These are phyloP conservation scores for Tragopan temminckii DNA, from an alignment of 2,797 vertebrate species.

Conservation along the genomic window DNA sequence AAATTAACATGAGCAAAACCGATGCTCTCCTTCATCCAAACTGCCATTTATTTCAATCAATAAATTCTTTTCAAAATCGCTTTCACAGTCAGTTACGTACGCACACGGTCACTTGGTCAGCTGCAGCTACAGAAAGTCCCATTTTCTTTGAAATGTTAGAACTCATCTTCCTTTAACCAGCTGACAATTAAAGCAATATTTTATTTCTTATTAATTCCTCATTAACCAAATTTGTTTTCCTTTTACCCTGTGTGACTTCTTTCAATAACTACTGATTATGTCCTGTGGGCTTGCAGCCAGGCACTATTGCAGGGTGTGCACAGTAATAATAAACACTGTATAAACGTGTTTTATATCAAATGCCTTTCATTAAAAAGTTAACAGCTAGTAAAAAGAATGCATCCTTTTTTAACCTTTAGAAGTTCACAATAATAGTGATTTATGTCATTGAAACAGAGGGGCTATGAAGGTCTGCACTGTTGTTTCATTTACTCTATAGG, in stretches of 20 bases:
- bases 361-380: background rate
- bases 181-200: background rate
- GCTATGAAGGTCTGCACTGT: background rate
- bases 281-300: background rate
- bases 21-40: background rate
- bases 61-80: background rate
- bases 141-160: background rate
- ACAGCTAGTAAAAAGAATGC: background rate
- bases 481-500: background rate
- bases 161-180: background rate
- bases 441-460: background rate
- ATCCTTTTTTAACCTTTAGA: background rate
- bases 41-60: background rate
- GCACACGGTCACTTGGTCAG: background rate
- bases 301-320: background rate
- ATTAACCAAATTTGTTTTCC: background rate
- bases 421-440: background rate
- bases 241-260: background rate
- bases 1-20: background rate
- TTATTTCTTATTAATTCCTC: conserved; percentile 6
- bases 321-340: background rate
- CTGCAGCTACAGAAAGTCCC: background rate
- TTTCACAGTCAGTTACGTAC: background rate
- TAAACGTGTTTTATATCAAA: background rate
- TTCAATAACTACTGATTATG: background rate